These are phyloP conservation scores for Capitulum mitella DNA, from an alignment of 2,888 invertebrate species.

Conservation along the genomic window DNA sequence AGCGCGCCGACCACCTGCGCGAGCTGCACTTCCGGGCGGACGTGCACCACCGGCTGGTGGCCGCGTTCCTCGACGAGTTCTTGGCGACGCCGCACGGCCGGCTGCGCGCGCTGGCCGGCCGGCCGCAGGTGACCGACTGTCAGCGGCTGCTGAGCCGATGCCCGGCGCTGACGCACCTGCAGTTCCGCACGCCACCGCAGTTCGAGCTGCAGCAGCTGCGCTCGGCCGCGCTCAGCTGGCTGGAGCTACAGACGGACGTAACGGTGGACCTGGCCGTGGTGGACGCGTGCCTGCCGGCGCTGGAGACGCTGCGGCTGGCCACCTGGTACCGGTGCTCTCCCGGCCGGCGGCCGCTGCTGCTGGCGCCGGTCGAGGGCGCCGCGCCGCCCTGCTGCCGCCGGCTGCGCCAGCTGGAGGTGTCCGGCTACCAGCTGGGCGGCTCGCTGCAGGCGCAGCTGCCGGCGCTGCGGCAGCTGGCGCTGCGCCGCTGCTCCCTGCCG, in stretches of 20 bases:
- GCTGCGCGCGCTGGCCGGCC: not conserved
- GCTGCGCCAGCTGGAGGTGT: not conserved
- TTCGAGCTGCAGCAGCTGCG: not conserved
- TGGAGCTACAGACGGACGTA: not conserved
- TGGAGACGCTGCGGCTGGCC: not conserved
- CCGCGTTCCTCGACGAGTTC: not conserved
- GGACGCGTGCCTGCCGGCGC: not conserved
- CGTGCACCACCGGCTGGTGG: not conserved
- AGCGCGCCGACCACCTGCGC: not conserved
- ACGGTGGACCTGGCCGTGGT: not conserved
- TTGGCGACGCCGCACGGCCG: not conserved
- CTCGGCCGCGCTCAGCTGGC: not conserved
- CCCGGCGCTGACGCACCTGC: not conserved
- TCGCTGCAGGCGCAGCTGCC: conserved; percentile 7
- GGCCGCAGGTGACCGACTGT: not conserved
- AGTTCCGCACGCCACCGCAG: not conserved
- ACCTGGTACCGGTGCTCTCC: not conserved
- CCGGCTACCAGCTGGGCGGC: not conserved
- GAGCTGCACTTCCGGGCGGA: not conserved
- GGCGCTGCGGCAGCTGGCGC: not conserved
- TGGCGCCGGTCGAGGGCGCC: conserved; percentile 8
- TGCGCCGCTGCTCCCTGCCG: not conserved
- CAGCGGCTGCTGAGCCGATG: not conserved
- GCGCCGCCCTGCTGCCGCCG: not conserved
- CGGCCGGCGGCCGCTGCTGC: not conserved